Percentiles rank a stretch among this genome's conserved stretches.
Conservation (phyloP, 1,140 invertebrate species). For the Ceratosolen solmsi region DNA sequence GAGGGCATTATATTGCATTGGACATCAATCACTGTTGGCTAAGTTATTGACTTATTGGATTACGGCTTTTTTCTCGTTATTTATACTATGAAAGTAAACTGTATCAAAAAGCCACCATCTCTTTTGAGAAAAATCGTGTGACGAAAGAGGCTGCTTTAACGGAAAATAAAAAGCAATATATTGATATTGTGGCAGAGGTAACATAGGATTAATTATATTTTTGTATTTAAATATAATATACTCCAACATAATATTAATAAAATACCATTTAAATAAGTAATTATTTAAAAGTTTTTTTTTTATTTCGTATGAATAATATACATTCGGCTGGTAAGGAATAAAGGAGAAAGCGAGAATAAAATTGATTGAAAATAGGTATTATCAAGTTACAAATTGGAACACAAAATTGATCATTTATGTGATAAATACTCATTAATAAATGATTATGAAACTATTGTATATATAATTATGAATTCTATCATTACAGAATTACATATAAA, state of each 20-base stretch:
- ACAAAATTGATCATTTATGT: no score
- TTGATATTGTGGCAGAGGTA: not conserved
- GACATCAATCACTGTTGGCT: slow-evolving; percentile 45
- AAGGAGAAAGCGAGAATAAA: not conserved
- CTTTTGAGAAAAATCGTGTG: slow-evolving; percentile 28
- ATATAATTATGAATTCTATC: no score
- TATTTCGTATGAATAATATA: not conserved
- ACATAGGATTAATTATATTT: not conserved
- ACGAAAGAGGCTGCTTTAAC: slow-evolving; percentile 5
- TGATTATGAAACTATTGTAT: no score
- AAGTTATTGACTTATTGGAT: slow-evolving; percentile 51
- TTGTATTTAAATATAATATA: not conserved
- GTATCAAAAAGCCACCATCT: not conserved
- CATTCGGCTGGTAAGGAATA: not conserved
- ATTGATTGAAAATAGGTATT: no score
- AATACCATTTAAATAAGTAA: no score
- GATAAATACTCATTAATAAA: no score
- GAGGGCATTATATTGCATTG: slow-evolving; percentile 45
- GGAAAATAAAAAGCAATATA: slow-evolving; percentile 16
- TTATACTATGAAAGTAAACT: slow-evolving; percentile 35
- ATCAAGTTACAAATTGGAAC: no score
- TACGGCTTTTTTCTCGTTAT: slow-evolving; percentile 41
- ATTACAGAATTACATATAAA: no score
- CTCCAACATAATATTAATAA: no score
- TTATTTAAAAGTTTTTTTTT: no score